Percentiles rank a stretch among this genome's conserved stretches.
phyloP scores from a whole-genome alignment of 2,113 vertebrate genomes.

The Ia io region DNA sequence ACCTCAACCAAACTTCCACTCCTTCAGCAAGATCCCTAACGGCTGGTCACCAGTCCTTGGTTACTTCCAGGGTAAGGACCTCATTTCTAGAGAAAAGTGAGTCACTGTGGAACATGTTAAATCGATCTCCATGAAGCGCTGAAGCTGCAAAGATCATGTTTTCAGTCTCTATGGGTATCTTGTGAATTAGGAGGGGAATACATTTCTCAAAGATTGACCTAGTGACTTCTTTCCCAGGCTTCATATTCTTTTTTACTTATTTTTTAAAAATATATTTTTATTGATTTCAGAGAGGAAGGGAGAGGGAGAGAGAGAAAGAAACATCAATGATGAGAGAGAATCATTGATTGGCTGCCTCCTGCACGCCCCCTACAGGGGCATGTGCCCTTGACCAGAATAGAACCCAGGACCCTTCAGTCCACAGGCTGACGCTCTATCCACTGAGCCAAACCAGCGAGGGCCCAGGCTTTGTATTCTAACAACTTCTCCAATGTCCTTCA shows the following conservation, averaged over 20 bases:
- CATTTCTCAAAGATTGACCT: background rate
- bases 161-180: conserved; percentile 9
- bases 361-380: no score
- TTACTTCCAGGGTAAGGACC: background rate
- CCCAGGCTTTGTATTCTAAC: background rate
- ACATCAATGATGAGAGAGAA: no score
- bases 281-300: no score
- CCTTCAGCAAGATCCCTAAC: background rate
- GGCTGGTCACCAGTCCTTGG: background rate
- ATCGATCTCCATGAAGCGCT: background rate
- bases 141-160: background rate
- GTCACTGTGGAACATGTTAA: background rate
- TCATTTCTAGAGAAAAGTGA: background rate
- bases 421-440: no score
- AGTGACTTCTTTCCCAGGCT: background rate
- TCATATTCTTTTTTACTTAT: background rate
- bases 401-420: no score
- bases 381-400: no score
- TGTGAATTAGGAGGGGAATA: background rate
- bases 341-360: no score
- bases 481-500: background rate
- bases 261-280: no score
- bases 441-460: no score
- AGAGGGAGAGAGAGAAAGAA: no score
- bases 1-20: background rate